phyloP scores from a whole-genome alignment of 2,113 vertebrate genomes.

The Nothobranchius kuhntae region DNA sequence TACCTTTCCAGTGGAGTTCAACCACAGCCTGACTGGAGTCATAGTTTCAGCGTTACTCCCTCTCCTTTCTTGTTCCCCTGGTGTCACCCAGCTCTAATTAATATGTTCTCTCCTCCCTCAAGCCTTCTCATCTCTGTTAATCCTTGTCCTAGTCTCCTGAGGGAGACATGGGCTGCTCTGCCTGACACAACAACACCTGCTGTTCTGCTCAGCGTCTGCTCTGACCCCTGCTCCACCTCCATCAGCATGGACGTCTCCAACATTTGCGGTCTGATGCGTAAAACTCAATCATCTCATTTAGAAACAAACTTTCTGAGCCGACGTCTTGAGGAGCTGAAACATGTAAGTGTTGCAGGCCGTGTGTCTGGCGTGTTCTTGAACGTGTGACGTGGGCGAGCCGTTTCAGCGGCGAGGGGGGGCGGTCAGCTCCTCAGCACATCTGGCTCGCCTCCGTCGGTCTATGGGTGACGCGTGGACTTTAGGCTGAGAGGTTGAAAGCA shows the following conservation, averaged over 20 bases:
- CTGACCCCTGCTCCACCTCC: slow-evolving; percentile 8
- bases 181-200: slow-evolving; percentile 78
- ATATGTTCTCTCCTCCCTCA: slow-evolving; percentile 44
- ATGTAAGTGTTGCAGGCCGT: slow-evolving; percentile 63
- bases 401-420: neutral
- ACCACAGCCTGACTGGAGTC: slow-evolving; percentile 33
- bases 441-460: neutral
- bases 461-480: no score
- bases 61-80: slow-evolving; percentile 12
- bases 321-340: slow-evolving; percentile 24
- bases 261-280: slow-evolving; percentile 65
- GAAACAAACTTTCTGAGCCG: slow-evolving; percentile 54
- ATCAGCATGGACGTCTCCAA: slow-evolving; percentile 61
- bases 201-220: slow-evolving; percentile 36
- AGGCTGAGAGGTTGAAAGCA: no score
- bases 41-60: neutral
- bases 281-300: slow-evolving; percentile 68
- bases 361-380: slow-evolving; percentile 15
- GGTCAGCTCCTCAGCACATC: neutral
- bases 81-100: slow-evolving; percentile 58
- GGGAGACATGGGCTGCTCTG: slow-evolving; percentile 47
- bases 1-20: slow-evolving; percentile 35
- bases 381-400: neutral
- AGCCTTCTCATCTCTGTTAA: slow-evolving; percentile 29
- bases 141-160: slow-evolving; percentile 44